Conservation (phyloP, 2,113 vertebrate genomes). For the Typhlomys cinereus region DNA sequence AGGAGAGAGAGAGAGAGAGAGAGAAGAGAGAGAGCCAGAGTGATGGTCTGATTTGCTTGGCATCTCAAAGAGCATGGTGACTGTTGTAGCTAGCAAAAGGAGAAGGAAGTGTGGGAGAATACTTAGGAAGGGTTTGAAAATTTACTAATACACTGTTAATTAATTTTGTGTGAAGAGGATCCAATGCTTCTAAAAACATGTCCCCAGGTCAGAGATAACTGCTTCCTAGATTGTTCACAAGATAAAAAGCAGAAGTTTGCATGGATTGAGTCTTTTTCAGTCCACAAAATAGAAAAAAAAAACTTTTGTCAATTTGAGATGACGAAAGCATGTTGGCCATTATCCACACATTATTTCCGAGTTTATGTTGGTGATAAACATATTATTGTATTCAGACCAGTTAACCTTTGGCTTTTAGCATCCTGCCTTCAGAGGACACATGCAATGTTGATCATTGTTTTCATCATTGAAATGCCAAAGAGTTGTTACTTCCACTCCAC, state of each 20-base stretch:
- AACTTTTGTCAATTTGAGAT: slow-evolving; percentile 41
- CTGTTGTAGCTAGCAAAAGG: background rate
- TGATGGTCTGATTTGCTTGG: background rate
- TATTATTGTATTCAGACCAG: slow-evolving; percentile 39
- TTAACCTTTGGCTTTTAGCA: slow-evolving; percentile 52
- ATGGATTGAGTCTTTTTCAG: background rate
- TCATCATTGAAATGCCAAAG: slow-evolving; percentile 23
- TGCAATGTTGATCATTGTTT: background rate
- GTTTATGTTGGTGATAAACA: slow-evolving; percentile 65
- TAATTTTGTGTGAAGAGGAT: slow-evolving; percentile 62
- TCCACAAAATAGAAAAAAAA: slow-evolving; percentile 23
- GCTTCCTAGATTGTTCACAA: background rate
- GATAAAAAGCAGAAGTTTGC: slow-evolving; percentile 65
- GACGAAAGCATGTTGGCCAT: slow-evolving; percentile 27
- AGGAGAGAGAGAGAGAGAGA: too few relatives aligned
- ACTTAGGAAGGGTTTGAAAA: slow-evolving; percentile 36
- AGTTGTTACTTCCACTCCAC: slow-evolving; percentile 25
- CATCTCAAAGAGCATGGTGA: background rate
- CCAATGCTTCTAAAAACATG: slow-evolving; percentile 51
- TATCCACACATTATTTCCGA: background rate
- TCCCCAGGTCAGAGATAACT: slow-evolving; percentile 46
- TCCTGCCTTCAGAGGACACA: slow-evolving; percentile 16
- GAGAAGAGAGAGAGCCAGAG: background rate
- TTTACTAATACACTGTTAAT: background rate
- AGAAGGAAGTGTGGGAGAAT: background rate